These are phyloP conservation scores for Nerophis lumbriciformis DNA, from an alignment of 2,113 vertebrate genomes.

Conservation along the genomic window DNA sequence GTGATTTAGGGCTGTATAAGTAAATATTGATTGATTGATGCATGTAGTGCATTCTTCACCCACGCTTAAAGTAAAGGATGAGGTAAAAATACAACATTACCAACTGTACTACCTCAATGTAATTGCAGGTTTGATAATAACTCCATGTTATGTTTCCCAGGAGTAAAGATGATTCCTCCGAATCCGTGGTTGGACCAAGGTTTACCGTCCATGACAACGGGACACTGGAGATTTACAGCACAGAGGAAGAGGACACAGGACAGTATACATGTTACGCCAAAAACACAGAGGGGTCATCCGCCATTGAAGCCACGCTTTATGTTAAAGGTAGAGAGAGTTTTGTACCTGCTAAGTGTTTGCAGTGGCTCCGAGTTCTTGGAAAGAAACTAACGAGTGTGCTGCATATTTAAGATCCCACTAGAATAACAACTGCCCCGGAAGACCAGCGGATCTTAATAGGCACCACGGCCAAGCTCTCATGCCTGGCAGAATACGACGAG, in stretches of 20 bases:
- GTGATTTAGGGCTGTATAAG: too few relatives aligned
- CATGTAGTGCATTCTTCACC: too few relatives aligned
- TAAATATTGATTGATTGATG: too few relatives aligned
- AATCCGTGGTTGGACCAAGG: constrained; percentile 61
- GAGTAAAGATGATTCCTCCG: constrained; percentile 77
- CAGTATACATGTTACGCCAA: constrained; percentile 82
- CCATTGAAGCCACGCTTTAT: constrained; percentile 77
- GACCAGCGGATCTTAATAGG: constrained; percentile 76
- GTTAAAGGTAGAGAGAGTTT: constrained; percentile 79
- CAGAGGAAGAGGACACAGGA: constrained; percentile 75
- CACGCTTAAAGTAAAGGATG: too few relatives aligned
- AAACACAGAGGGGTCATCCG: constrained; percentile 79
- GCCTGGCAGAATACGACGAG: constrained; percentile 79
- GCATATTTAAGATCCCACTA: constrained; percentile 80
- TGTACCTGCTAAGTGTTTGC: constrained; percentile 15
- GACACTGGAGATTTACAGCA: constrained; percentile 77
- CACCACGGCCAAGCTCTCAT: constrained; percentile 77
- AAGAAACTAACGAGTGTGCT: constrained; percentile 31
- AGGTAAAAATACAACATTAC: too few relatives aligned
- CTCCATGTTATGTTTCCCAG: constrained; percentile 50
- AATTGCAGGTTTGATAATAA: not conserved
- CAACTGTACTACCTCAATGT: too few relatives aligned
- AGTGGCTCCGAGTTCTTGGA: constrained; percentile 4
- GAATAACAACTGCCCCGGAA: constrained; percentile 73
- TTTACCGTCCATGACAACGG: constrained; percentile 75